Evolutionary conservation across 2,113 vertebrate species (phyloP).

Genomic region (Calidris pygmaea): DNA sequence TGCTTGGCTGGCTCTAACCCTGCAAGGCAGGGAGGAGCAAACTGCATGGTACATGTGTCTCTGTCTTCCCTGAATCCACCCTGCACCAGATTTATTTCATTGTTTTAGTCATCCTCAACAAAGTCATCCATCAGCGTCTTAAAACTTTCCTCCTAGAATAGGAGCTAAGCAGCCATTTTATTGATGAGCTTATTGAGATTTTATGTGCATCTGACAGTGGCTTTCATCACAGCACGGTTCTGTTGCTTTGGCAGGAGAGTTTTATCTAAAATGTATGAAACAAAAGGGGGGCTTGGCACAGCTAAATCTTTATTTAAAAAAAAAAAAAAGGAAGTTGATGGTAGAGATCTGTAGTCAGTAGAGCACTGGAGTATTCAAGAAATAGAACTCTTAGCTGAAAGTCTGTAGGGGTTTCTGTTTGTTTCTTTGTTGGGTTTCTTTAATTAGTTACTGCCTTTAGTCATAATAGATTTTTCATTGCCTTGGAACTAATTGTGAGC

Average conservation of each 20-base stretch:
- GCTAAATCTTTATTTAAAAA: not conserved
- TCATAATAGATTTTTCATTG: not conserved
- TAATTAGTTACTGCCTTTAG: not conserved
- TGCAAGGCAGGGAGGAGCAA: not conserved
- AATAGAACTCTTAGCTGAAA: not conserved
- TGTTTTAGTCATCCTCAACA: not conserved
- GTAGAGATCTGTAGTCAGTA: not conserved
- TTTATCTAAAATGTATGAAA: not conserved
- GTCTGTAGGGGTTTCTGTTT: not conserved
- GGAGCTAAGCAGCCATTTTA: constrained; percentile 8
- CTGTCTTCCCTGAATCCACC: not conserved
- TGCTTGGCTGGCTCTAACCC: not conserved
- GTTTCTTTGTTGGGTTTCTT: not conserved
- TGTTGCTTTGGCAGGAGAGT: not conserved
- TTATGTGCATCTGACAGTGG: not conserved
- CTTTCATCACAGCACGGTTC: not conserved
- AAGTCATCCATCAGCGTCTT: not conserved
- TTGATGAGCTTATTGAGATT: constrained; percentile 15
- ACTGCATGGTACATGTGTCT: not conserved
- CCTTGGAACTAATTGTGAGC: not conserved
- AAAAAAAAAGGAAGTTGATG: not conserved
- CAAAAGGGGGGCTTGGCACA: not conserved
- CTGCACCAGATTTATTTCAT: not conserved
- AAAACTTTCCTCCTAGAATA: not conserved
- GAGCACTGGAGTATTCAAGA: not conserved